phyloP scores from a whole-genome alignment of 2,888 invertebrate species.

The Drosophila picticornis region DNA sequence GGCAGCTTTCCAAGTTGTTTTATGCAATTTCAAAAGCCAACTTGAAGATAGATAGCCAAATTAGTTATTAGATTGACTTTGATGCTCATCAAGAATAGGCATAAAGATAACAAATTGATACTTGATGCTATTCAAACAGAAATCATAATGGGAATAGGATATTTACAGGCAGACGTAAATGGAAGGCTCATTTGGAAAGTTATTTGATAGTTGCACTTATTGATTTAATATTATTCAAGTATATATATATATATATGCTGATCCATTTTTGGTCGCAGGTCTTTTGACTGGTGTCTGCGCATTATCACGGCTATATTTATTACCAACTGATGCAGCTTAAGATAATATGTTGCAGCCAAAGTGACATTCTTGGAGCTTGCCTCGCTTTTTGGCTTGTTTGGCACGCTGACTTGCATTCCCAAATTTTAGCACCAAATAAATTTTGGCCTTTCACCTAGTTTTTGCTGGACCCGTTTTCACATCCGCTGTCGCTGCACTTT shows the following conservation, averaged over 20 bases:
- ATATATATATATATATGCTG: neutral
- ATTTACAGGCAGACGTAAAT: neutral
- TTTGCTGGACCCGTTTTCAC: slow-evolving; percentile 33
- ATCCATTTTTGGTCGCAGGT: neutral
- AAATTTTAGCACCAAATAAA: slow-evolving; percentile 62
- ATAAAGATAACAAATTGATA: neutral
- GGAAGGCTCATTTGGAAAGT: neutral
- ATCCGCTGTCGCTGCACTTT: slow-evolving; percentile 55
- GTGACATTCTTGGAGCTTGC: slow-evolving; percentile 3
- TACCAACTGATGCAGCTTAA: slow-evolving; percentile 10
- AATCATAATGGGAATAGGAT: neutral
- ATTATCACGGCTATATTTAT: slow-evolving; percentile 5
- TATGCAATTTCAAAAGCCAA: neutral
- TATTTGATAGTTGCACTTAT: neutral
- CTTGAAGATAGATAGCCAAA: neutral
- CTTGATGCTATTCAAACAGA: neutral
- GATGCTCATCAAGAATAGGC: neutral
- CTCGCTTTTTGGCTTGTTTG: slow-evolving; percentile 22
- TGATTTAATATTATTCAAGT: neutral
- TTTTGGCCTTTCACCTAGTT: slow-evolving; percentile 66
- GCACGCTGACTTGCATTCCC: slow-evolving; percentile 52
- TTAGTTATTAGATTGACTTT: neutral
- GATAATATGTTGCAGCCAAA: slow-evolving; percentile 6
- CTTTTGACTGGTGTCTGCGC: neutral
- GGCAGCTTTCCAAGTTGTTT: neutral